Percentiles rank a stretch among this genome's conserved stretches.
Evolutionary conservation across 2,113 vertebrate species (phyloP).

Genomic region (Crypturellus undulatus): DNA sequence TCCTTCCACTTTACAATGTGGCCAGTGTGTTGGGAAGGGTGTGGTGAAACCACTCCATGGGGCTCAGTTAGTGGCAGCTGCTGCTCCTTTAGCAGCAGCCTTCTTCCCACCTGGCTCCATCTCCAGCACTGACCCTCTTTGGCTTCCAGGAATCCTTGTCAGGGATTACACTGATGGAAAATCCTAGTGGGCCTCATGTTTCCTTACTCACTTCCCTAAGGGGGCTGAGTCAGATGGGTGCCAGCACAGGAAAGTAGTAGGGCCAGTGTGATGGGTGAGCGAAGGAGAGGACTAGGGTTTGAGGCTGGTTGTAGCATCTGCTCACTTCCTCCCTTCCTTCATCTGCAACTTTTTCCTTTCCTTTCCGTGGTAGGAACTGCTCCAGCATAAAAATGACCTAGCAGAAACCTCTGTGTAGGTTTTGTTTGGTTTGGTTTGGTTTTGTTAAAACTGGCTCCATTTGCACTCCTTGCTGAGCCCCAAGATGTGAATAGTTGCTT

Average conservation of each 20-base stretch:
- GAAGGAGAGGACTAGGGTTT: background rate
- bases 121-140: background rate
- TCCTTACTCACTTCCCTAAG: background rate
- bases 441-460: background rate
- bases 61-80: background rate
- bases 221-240: background rate
- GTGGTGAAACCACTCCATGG: background rate
- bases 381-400: background rate
- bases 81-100: background rate
- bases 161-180: background rate
- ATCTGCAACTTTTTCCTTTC: background rate
- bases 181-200: background rate
- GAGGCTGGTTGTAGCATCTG: background rate
- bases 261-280: background rate
- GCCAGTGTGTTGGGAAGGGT: background rate
- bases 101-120: background rate
- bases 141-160: background rate
- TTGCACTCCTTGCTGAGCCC: background rate
- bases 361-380: background rate
- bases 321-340: background rate
- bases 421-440: background rate
- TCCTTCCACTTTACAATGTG: background rate
- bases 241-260: background rate
- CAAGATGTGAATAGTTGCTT: rapidly evolving
- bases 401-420: background rate